phyloP scores from a whole-genome alignment of 53 echinoderm and acorn worm species.

The Holothuria scabra region DNA sequence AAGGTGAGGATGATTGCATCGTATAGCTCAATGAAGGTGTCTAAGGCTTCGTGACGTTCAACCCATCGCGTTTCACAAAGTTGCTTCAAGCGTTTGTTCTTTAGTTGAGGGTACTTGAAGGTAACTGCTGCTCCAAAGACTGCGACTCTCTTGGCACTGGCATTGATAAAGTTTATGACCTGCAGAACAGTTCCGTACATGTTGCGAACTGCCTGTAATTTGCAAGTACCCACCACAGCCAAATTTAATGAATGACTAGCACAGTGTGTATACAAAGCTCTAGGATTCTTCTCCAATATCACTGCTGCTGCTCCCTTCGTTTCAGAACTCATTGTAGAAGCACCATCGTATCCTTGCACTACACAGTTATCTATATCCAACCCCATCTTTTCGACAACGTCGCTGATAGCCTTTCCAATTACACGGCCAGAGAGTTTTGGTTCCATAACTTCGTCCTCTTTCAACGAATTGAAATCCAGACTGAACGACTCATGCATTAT shows the following conservation, averaged over 20 bases:
- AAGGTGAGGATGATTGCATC: slow-evolving; percentile 7
- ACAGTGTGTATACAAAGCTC: slow-evolving; percentile 41
- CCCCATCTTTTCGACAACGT: slow-evolving; percentile 40
- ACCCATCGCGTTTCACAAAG: no score
- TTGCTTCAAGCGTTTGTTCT: no score
- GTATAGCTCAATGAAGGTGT: neutral
- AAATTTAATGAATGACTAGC: slow-evolving; percentile 41
- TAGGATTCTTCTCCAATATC: slow-evolving; percentile 40
- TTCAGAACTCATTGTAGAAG: slow-evolving; percentile 43
- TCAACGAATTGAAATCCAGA: slow-evolving; percentile 1
- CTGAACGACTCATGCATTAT: slow-evolving; percentile 9
- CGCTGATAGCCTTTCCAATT: slow-evolving; percentile 21
- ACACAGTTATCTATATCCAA: slow-evolving; percentile 36
- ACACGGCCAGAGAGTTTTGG: slow-evolving; percentile 16
- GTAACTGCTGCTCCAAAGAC: no score
- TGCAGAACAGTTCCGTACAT: no score
- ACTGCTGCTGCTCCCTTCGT: slow-evolving; percentile 6
- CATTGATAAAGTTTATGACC: no score
- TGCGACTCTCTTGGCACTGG: no score
- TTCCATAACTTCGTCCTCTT: slow-evolving; percentile 14
- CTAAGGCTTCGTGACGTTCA: no score
- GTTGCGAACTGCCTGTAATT: slow-evolving; percentile 19
- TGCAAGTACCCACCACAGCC: slow-evolving; percentile 43
- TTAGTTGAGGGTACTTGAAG: no score
- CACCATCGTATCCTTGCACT: slow-evolving; percentile 55